Evolutionary conservation across 2,797 vertebrate genomes (phyloP).

Genomic region (Gallinago nigripennis): DNA sequence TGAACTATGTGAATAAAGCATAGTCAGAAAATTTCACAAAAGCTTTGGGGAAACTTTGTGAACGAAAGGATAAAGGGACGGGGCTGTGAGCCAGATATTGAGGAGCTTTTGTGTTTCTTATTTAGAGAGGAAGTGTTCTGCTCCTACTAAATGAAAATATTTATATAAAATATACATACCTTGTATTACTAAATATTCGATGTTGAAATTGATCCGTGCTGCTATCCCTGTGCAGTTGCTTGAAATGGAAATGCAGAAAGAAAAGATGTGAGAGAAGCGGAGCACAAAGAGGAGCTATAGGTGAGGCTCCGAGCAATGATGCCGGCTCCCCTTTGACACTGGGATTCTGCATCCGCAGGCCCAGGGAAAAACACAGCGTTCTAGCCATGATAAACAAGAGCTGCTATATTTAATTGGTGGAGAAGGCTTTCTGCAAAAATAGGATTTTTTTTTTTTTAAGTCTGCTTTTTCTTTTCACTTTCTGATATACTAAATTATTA

Average conservation of each 20-base stretch:
- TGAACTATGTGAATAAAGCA: background rate
- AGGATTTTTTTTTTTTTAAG: rapidly evolving
- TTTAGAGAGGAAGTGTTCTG: background rate
- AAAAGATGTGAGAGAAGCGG: conserved; percentile 10
- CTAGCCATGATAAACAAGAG: background rate
- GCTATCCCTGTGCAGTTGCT: background rate
- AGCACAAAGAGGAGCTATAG: conserved; percentile 6
- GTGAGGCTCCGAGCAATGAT: conserved; percentile 24
- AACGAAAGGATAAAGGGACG: background rate
- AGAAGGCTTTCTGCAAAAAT: background rate
- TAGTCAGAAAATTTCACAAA: background rate
- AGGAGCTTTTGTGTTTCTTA: background rate
- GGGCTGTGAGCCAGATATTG: rapidly evolving
- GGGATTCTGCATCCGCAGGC: background rate
- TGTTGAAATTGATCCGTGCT: background rate
- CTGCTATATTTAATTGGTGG: background rate
- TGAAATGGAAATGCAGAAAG: conserved; percentile 40
- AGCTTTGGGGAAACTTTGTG: background rate
- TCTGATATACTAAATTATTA: conserved; percentile 19
- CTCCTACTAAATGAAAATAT: background rate
- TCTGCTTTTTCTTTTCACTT: background rate
- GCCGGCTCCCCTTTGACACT: conserved; percentile 25
- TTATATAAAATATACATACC: background rate
- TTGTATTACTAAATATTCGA: background rate
- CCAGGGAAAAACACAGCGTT: background rate